A percentile compares a stretch with the other conserved stretches of the same genome.
These are phyloP conservation scores for Sinocyclocheilus rhinocerous DNA, from an alignment of 2,113 vertebrate genomes.

Conservation along the genomic window DNA sequence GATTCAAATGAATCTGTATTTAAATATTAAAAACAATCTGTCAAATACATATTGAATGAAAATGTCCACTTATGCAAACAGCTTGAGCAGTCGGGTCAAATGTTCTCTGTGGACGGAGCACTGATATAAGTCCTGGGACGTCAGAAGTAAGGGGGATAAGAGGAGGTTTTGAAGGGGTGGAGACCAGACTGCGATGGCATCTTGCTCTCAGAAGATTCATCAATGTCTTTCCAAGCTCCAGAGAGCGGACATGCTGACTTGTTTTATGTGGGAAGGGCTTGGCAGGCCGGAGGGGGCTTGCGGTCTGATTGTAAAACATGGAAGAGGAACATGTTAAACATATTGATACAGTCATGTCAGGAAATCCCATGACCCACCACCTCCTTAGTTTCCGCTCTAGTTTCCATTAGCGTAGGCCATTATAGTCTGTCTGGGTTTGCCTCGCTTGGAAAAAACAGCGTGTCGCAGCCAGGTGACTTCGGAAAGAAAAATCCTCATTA, in stretches of 20 bases:
- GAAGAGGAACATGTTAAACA: conserved; percentile 67
- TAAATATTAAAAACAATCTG: neutral
- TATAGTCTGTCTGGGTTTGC: conserved; percentile 49
- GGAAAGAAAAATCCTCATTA: neutral
- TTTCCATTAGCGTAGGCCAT: conserved; percentile 50
- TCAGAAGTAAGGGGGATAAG: neutral
- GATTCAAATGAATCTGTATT: neutral
- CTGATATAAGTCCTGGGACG: neutral
- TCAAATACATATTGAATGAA: neutral
- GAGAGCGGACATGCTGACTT: conserved; percentile 69
- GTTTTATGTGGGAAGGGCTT: conserved; percentile 69
- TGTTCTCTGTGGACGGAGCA: neutral
- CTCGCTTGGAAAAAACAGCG: neutral
- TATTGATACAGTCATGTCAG: conserved; percentile 71
- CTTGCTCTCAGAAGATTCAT: conserved; percentile 49
- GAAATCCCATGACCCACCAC: conserved; percentile 70
- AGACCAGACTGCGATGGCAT: conserved; percentile 10
- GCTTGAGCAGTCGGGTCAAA: neutral
- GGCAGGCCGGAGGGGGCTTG: conserved; percentile 58
- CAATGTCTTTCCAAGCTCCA: conserved; percentile 69
- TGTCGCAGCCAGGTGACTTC: neutral
- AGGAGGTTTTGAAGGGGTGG: conserved; percentile 37
- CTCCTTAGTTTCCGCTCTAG: conserved; percentile 58
- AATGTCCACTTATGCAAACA: neutral
- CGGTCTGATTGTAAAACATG: conserved; percentile 66